phyloP scores from a whole-genome alignment of 2,797 vertebrate species.

The Trachurus trachurus region DNA sequence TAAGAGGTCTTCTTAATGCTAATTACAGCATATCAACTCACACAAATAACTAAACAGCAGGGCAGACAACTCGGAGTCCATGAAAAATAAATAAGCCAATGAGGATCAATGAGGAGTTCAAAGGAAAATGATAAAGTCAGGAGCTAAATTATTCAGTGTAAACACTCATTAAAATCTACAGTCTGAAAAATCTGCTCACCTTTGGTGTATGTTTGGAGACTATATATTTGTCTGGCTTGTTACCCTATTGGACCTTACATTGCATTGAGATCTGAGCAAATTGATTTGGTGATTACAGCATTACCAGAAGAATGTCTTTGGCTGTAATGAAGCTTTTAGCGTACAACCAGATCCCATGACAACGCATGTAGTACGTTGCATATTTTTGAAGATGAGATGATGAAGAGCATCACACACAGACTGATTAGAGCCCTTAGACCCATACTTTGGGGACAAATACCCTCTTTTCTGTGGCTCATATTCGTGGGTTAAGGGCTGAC shows the following conservation, averaged over 20 bases:
- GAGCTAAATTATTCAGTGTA: neutral
- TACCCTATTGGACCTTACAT: neutral
- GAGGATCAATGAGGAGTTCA: neutral
- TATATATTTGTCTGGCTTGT: neutral
- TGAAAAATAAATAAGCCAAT: neutral
- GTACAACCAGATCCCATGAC: neutral
- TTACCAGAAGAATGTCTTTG: neutral
- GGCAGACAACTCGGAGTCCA: neutral
- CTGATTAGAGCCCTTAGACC: conserved; percentile 1
- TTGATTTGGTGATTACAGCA: neutral
- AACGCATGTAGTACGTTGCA: too few relatives aligned
- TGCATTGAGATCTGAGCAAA: neutral
- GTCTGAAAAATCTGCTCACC: neutral
- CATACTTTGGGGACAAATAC: conserved; percentile 15
- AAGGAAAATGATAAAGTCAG: neutral
- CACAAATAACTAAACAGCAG: conserved; percentile 24
- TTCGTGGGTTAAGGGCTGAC: conserved; percentile 17
- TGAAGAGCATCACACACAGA: neutral
- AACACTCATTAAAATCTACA: neutral
- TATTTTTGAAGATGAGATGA: neutral
- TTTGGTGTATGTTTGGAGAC: neutral
- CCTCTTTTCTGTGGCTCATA: conserved; percentile 10
- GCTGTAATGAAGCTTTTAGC: neutral
- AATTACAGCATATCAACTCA: conserved; percentile 4
- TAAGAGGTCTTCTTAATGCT: neutral